These are phyloP conservation scores for Adrianichthys oophorus DNA, from an alignment of 2,797 vertebrate species.

Conservation along the genomic window DNA sequence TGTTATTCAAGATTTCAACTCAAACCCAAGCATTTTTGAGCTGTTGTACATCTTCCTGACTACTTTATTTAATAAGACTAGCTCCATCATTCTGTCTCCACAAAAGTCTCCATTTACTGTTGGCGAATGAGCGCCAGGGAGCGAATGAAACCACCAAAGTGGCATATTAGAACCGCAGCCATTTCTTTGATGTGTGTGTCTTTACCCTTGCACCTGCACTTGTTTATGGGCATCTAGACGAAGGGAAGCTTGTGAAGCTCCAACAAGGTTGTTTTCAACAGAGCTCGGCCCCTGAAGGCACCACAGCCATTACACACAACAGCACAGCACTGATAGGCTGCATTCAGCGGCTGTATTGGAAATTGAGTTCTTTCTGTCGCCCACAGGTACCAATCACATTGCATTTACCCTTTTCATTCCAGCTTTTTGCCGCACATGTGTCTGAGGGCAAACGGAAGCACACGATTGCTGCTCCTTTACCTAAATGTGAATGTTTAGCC, in stretches of 20 bases:
- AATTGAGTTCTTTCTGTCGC: conserved; percentile 75
- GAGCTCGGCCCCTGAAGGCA: conserved; percentile 64
- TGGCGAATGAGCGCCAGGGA: too few relatives aligned
- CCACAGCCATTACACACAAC: conserved; percentile 73
- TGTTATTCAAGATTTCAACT: background rate
- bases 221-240: conserved; percentile 38
- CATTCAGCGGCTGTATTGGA: conserved; percentile 77
- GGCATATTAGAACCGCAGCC: background rate
- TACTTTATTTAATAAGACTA: conserved; percentile 8
- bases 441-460: conserved; percentile 27
- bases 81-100: conserved; percentile 4
- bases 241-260: conserved; percentile 50
- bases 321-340: conserved; percentile 74
- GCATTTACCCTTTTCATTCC: conserved; percentile 67
- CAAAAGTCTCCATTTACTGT: background rate
- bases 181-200: conserved; percentile 1
- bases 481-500: conserved; percentile 23
- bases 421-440: conserved; percentile 44
- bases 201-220: conserved; percentile 23
- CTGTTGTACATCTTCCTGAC: background rate
- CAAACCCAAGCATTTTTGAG: background rate
- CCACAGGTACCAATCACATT: conserved; percentile 78
- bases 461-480: conserved; percentile 21
- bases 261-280: conserved; percentile 51
- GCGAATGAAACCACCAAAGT: conserved; percentile 2